A percentile compares a stretch with the other conserved stretches of the same genome.
Conservation (phyloP, 2,797 vertebrate genomes). For the Artibeus jamaicensis region DNA sequence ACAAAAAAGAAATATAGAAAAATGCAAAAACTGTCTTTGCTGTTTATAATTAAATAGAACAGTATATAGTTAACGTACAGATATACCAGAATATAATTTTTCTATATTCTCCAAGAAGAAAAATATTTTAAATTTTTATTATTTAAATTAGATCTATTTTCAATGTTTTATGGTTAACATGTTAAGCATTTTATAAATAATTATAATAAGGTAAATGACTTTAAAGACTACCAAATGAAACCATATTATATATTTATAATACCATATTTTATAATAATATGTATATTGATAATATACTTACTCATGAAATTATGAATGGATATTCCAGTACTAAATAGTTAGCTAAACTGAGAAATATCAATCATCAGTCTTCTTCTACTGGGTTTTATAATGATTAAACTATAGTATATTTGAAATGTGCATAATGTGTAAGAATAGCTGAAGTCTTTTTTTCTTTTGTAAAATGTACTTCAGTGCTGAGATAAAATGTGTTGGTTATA, state of each 20-base stretch:
- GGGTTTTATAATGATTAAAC: background rate
- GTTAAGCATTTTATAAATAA: background rate
- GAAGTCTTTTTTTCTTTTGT: background rate
- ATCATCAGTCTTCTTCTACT: background rate
- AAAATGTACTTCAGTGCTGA: background rate
- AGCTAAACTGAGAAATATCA: background rate
- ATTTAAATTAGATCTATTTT: background rate
- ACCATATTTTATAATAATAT: background rate
- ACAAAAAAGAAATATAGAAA: background rate
- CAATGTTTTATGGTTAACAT: background rate
- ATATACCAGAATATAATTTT: background rate
- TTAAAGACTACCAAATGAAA: background rate
- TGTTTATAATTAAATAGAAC: background rate
- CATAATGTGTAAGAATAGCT: background rate
- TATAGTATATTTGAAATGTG: background rate
- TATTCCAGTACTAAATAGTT: background rate
- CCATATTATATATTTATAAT: background rate
- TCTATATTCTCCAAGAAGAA: background rate
- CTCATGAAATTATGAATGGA: background rate
- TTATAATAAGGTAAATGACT: background rate
- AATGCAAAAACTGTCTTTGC: background rate
- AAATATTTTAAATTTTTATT: background rate
- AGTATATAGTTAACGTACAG: background rate
- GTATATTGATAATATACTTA: background rate
- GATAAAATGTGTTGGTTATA: conserved; percentile 30